Conservation (phyloP, 2,113 vertebrate species). For the Bostrychus sinensis region DNA sequence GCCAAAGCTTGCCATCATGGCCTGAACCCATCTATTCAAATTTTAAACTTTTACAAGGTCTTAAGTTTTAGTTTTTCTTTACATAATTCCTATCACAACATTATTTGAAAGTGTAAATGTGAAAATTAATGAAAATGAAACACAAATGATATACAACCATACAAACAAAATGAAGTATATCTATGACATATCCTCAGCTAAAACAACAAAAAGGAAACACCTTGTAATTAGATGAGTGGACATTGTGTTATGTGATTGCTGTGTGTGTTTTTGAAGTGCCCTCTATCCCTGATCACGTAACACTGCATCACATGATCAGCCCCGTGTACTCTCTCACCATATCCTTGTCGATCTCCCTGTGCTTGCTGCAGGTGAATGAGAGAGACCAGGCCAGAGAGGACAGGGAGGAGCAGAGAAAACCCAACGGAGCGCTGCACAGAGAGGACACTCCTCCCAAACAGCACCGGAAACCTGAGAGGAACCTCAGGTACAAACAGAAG, state of each 20-base stretch:
- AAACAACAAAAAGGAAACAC: too few species aligned
- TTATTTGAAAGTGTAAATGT: too few species aligned
- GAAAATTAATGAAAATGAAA: too few species aligned
- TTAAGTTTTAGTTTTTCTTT: too few species aligned
- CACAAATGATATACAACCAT: too few species aligned
- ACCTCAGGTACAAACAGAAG: constrained; percentile 82
- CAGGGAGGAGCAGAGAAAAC: constrained; percentile 82
- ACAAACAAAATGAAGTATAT: too few species aligned
- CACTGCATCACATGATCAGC: background rate
- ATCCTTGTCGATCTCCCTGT: background rate
- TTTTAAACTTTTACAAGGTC: too few species aligned
- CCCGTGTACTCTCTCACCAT: background rate
- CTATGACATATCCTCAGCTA: too few species aligned
- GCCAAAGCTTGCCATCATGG: too few species aligned
- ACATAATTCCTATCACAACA: too few species aligned
- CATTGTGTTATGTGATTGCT: constrained; percentile 36
- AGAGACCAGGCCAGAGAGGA: constrained; percentile 74
- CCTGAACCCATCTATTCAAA: too few species aligned
- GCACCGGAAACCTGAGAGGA: constrained; percentile 89
- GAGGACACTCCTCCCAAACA: constrained; percentile 80
- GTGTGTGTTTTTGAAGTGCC: constrained; percentile 34
- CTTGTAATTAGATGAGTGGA: constrained; percentile 57
- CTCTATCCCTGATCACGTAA: background rate
- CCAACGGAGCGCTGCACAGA: constrained; percentile 84
- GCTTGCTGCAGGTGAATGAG: constrained; percentile 81